Conservation (phyloP, 1,140 invertebrate genomes). For the Nilaparvata lugens region DNA sequence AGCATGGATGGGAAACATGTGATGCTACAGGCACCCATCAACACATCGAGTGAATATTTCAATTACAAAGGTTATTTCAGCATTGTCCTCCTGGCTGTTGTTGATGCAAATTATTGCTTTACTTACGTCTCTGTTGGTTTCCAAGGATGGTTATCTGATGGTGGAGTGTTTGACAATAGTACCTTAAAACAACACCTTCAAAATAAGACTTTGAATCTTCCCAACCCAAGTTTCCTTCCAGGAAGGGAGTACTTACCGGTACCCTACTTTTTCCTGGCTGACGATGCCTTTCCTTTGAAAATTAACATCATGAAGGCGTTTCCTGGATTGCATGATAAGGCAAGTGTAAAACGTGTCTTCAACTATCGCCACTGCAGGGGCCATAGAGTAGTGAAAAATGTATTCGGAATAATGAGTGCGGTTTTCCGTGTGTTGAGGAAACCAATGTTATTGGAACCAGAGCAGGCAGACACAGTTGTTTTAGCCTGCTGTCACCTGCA, state of each 20-base stretch:
- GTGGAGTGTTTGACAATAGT: constrained; percentile 30
- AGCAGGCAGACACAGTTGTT: constrained; percentile 16
- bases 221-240: constrained; percentile 28
- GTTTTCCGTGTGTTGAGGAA: constrained; percentile 15
- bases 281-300: constrained; percentile 36
- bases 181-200: constrained; percentile 24
- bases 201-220: constrained; percentile 25
- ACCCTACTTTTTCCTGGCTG: constrained; percentile 30
- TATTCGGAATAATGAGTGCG: constrained; percentile 30
- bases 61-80: constrained; percentile 38
- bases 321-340: constrained; percentile 16
- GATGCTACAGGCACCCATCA: constrained; percentile 32
- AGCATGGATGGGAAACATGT: constrained; percentile 36
- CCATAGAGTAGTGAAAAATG: constrained; percentile 33
- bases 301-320: constrained; percentile 33
- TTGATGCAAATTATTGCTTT: constrained; percentile 37
- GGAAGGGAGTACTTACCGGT: constrained; percentile 14
- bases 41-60: constrained; percentile 32
- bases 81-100: constrained; percentile 36
- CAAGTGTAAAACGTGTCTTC: constrained; percentile 25
- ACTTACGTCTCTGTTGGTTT: constrained; percentile 34
- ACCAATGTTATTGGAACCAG: constrained; percentile 10
- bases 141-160: constrained; percentile 33
- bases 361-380: constrained; percentile 29
- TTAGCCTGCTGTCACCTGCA: constrained; percentile 26